Evolutionary conservation across 2,888 invertebrate species (phyloP).

Genomic region (Nephrotoma flavescens): DNA sequence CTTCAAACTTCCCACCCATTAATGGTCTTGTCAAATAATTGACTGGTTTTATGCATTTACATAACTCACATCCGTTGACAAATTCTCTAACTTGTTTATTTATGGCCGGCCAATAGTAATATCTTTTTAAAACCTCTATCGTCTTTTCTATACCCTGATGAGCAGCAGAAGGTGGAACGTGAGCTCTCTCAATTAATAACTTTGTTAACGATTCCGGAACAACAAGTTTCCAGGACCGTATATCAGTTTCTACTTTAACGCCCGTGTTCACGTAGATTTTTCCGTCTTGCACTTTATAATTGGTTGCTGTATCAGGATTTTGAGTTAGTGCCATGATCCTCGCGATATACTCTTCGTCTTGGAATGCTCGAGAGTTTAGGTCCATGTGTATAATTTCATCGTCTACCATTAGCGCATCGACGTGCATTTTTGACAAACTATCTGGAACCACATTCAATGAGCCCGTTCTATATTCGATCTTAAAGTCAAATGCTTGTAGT

Average conservation of each 20-base stretch:
- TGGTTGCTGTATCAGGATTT: background rate
- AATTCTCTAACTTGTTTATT: too few species aligned
- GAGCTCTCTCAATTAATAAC: background rate
- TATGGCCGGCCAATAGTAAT: too few species aligned
- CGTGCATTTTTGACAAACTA: background rate
- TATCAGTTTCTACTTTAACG: background rate
- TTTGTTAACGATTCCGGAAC: background rate
- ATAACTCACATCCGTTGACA: too few species aligned
- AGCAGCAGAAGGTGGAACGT: background rate
- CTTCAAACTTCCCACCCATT: too few species aligned
- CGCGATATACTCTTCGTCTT: background rate
- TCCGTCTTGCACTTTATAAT: background rate
- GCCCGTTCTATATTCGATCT: constrained; percentile 5
- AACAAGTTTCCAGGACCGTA: background rate
- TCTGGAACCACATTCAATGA: constrained; percentile 5
- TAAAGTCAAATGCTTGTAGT: background rate
- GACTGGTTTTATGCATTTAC: too few species aligned
- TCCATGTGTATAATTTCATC: background rate
- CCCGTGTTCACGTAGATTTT: background rate
- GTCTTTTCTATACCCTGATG: too few species aligned
- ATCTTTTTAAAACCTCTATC: too few species aligned
- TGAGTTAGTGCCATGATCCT: background rate
- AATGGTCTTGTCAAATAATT: too few species aligned
- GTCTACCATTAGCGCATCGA: background rate
- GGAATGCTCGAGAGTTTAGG: background rate